Base-by-base conservation (phyloP, 2,113 vertebrate species). In the Cephalopholis sonnerati region DNA sequence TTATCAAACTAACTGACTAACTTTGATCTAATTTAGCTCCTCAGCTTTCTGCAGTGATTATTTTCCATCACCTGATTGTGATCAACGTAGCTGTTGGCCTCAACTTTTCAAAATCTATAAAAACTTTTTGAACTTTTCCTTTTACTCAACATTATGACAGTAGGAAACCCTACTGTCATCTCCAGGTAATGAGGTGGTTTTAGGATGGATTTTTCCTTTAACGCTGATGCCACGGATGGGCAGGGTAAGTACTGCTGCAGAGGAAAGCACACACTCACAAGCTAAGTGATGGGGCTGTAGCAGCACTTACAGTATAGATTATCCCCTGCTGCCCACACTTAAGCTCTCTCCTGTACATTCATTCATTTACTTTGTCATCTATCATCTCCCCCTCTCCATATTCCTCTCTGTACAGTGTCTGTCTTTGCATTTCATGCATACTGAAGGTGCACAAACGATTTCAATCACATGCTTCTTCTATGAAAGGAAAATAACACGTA, bases 221-320 rank as follows among this genome's bases (percentile, higher is more conserved):
- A 77, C 59, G 24, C 78, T 65, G 77, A 66, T 10, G 41, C 44
- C 59, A 12, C 25, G 46, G 59, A 66, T 67, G 64, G 63, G 69
- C 72, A 68, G 22, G 36, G 59, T 46, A 84, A 79, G 24, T 75
- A 76, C 71, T 81, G 27, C 79, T 81, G 83, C 75, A 84, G 63
- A 74, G 25, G 53, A 59, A 59, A 58, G 39, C 58, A 76, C 65
- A 69, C 71, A 77, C 20, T 39, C 62, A 36, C 24, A 63, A 59
- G 32, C 53, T 72, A 27, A 77, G 51, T 83, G 72, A 88, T 86
- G 78, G 78, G 64, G 63, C 68, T 88, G 82, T 72, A 74, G 77
- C 84, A 87, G 75, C 75, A 72, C 68, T 80, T 81, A 67, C 44
- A 12, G 24, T 12, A 72, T 57, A 68, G 66, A 82, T 76, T 65